Evolutionary conservation across 2,888 invertebrate genomes (phyloP), one percentile per base, ranked within the genome.

Genomic region (Thumatha senex): DNA sequence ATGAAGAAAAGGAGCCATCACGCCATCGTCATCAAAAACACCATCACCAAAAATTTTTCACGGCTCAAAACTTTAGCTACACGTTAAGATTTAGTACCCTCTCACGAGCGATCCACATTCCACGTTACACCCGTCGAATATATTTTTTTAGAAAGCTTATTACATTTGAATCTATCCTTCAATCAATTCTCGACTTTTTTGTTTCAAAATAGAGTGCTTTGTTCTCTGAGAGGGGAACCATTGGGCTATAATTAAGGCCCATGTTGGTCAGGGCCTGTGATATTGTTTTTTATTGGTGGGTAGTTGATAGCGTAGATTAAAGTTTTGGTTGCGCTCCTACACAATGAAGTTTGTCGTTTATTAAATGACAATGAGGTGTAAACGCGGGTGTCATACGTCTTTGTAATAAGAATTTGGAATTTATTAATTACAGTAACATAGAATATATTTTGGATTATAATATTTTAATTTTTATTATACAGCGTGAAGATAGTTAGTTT

Each of bases 221-320:
- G 69, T 80, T 15, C 14, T 35, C 9, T 59, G 55, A 1, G 3
- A 10, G 7, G 33, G 5, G 30, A 31, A 48, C 65, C 67, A 61
- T 57, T 56, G 65, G 72, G 67, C 71, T 78, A 82, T 88, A 89
- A 89, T 89, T 89, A 89, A 86, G 89, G 82, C 63, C 75, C 79
- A 71, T 84, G 84, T 83, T 76, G 76, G 71, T 71, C 72, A 77
- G 79, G 77, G 79, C 78, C 82, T 80, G 74, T 82, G 84, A 88
- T 89, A 88, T 88, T 88, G 87, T 89, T 89, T 89, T 84, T 89
- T 89, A 85, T 87, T 78, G 77, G 66, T 76, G 81, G 84, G 83
- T 84, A 86, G 86, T 80, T 82, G 80, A 82, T 77, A 78, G 76
- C 78, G 79, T 84, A 86, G 86, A 84, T 84, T 84, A 79, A 80